Conservation (phyloP, 1,140 invertebrate species). For the Drosophila nikananu region DNA sequence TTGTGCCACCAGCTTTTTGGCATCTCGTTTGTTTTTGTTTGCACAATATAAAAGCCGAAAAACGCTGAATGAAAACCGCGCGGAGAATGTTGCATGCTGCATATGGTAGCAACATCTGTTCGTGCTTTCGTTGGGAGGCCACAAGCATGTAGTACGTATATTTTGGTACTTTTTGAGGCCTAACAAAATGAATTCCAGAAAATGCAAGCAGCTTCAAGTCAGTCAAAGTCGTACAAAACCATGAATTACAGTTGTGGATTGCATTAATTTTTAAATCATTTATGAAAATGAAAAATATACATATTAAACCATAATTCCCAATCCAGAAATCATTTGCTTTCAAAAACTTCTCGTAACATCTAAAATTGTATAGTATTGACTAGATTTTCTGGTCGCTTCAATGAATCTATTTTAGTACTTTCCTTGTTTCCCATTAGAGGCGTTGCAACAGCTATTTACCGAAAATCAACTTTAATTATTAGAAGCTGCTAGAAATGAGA, state of each 20-base stretch:
- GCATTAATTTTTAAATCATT: not conserved
- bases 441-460: slow-evolving; percentile 25
- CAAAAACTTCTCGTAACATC: not conserved
- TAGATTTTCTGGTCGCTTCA: not conserved
- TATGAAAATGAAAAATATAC: not conserved
- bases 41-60: slow-evolving; percentile 46
- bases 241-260: not conserved
- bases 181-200: slow-evolving; percentile 2
- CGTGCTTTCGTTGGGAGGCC: slow-evolving; percentile 14
- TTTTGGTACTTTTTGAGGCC: slow-evolving; percentile 19
- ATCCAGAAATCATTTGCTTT: not conserved
- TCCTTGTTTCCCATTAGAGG: not conserved
- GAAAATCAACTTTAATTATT: not conserved
- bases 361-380: not conserved
- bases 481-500: not conserved
- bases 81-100: slow-evolving; percentile 40
- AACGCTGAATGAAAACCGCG: slow-evolving; percentile 49
- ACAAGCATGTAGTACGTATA: not conserved
- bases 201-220: not conserved
- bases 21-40: slow-evolving; percentile 50
- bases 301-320: not conserved
- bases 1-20: slow-evolving; percentile 24
- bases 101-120: slow-evolving; percentile 43
- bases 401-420: slow-evolving; percentile 14
- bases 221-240: not conserved